Percentiles rank a stretch among this genome's conserved stretches.
phyloP scores from a whole-genome alignment of 2,113 vertebrate genomes.

The Passer domesticus region DNA sequence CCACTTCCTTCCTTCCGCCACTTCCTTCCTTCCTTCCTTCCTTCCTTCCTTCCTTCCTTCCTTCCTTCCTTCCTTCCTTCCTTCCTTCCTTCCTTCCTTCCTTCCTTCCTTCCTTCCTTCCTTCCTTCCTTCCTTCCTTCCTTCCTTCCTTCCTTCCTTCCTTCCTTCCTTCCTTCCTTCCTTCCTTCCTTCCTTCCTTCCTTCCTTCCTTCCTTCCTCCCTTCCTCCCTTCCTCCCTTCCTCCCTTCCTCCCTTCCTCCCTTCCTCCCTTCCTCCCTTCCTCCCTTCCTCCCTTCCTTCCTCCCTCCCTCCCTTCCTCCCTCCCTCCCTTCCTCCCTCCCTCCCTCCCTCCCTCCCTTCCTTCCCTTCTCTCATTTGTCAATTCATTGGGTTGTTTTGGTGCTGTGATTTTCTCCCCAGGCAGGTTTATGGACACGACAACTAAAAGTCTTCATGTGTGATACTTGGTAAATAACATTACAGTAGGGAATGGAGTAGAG shows the following conservation, averaged over 20 bases:
- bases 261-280: too few relatives aligned
- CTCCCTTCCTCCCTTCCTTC: background rate
- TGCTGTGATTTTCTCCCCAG: background rate
- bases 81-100: background rate
- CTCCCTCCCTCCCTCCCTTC: too few relatives aligned
- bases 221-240: background rate
- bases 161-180: background rate
- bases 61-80: background rate
- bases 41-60: background rate
- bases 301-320: background rate
- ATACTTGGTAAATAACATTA: background rate
- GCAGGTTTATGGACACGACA: background rate
- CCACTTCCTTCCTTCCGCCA: too few relatives aligned
- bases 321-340: too few relatives aligned
- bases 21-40: background rate
- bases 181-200: background rate
- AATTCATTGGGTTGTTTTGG: background rate
- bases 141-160: background rate
- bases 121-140: background rate
- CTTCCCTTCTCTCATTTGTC: fast-evolving
- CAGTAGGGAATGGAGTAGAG: background rate
- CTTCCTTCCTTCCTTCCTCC: background rate
- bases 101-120: background rate
- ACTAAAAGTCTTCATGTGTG: background rate
- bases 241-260: too few relatives aligned